Base-by-base conservation (phyloP, 2,797 vertebrate species). In the Chelonia mydas region DNA sequence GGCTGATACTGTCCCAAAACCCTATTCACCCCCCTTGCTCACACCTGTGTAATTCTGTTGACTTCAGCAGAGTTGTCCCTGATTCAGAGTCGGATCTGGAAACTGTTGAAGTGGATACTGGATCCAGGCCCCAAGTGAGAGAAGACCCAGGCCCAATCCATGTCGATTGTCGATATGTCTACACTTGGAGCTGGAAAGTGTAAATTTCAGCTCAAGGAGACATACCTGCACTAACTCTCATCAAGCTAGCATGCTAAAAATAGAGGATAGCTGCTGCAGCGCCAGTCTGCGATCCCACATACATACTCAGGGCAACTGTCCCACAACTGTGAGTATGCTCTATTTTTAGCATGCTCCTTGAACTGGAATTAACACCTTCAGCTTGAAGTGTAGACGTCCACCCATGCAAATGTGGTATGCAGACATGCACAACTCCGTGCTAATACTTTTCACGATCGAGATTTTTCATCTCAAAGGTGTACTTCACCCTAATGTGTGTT, bases 81-180 rank as follows among this genome's bases (percentile, higher is more conserved):
- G 5, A 81, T 49, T 19, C 50, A 47, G 4, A 9, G 41, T 55
- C 83, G 0, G 0, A 90, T 11, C 45, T 54, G 81, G 88, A 76
- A 59, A 50, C 41, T 74, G 50, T 3, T 2, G 7, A 45, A 5
- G 1, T 93, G 81, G 74, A 84, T 79, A 72, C 15, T 6, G 1
- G 83, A 6, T 37, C 54, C 17, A 4, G 47, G 51, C 25, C 5
- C 8, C 0, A 0, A 80, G 77, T 90, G 84, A 45, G 37, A 45
- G 27, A 65, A 83, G 80, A 57, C n/a, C 80, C 72, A 47, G 25
- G 74, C 45, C 41, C 31, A 68, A 2, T 51, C 51, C 49, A 74
- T 57, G 55, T 41, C 4, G 4, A n/a, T 16, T n/a, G 17, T 65
- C 15, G 6, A n/a, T 65, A 19, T n/a, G 33, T 65, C 33, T 65